Base-by-base conservation (phyloP, 2,888 invertebrate species). In the Aleiodes testaceus region DNA sequence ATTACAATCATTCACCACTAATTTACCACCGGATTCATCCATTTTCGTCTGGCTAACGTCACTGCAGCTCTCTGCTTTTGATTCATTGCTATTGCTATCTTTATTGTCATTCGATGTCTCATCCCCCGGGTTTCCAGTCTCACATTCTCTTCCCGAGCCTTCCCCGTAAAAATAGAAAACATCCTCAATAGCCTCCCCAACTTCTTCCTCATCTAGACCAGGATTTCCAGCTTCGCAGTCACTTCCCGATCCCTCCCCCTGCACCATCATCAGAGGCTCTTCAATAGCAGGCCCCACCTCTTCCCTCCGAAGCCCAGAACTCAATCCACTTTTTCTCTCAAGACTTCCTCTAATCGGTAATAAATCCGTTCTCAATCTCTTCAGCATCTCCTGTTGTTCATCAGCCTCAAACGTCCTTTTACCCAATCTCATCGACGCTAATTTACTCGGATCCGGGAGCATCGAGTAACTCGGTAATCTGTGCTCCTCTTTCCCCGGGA, bases 131-230 rank as follows among this genome's bases (percentile, higher is more conserved):
- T 95, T 95, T 1, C 95, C 95, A 3, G 93, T 93, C 72, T 92
- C 89, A 83, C 93, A 94, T 30, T 93, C 93, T 18, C 85, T 88
- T 3, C 95, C 96, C 78, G 87, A 90, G 49, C 95, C 96, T 80
- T 92, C 92, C 0, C 94, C 95, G 78, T 89, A 90, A 81, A 95
- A 89, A 85, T 90, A 91, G 88, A 93, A 89, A 0, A 93, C 88
- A 87, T 95, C 96, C 81, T 92, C 92, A 68, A 95, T 92, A 77
- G 90, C 91, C 81, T 94, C 94, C 26, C 94, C 92, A 64, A 93
- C 82, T 18, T 79, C 78, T 2, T 59, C 59, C 36, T 14, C 7
- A 16, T 30, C 5, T 11, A n/a, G 14, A 16, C n/a, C 2, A 3
- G 82, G 82, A 79, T 85, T 85, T 0, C 80, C 88, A 71, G 89